Base-by-base conservation (phyloP, 2,797 vertebrate species). In the Triplophysa yarkandensis region DNA sequence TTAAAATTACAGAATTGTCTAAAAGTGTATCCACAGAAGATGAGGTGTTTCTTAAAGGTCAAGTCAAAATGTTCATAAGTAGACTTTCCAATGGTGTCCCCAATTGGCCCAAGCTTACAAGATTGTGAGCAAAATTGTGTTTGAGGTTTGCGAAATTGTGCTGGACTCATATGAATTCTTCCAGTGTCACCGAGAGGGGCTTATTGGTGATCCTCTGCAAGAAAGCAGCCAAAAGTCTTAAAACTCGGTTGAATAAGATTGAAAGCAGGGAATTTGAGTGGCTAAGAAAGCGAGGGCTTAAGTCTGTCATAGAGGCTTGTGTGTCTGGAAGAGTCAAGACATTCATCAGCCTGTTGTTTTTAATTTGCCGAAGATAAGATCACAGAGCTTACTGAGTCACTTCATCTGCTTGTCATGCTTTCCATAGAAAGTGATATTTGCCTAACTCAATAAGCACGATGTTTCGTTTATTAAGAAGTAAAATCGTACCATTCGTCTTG, bases 281-380 rank as follows among this genome's bases (percentile, higher is more conserved):
- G 36, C 17, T 58, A 68, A 39, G 71, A 69, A 74, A 46, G n/a
- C 60, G 28, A 21, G 41, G 50, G 34, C 50, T 76, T 63, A 60
- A 41, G 17, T 50, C 32, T 66, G 39, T 32, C 41, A 16, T 55
- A 32, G 19, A 23, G 52, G n/a, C 32, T 32, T 52, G 28, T 30
- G 14, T 30, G 32, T 60, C 30, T 62, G n/a, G 23, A 69, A 43
- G 32, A 62, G 57, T 50, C 41, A 58, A 68, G 50, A 62, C 41
- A 65, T 55, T 61, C 62, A 71, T 71, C 77, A 74, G 44, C 13
- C 19, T 68, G 70, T 74, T 77, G 70, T 36, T 65, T 67, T 71
- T 68, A 28, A 74, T 80, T 76, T 63, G 13, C 36, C 34, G 30
- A 21, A 80, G 73, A 72, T 77, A 71, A 57, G 41, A 75, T 76